Evolutionary conservation across 1,140 invertebrate species (phyloP).

Genomic region (honey bee (Apis mellifera)): DNA sequence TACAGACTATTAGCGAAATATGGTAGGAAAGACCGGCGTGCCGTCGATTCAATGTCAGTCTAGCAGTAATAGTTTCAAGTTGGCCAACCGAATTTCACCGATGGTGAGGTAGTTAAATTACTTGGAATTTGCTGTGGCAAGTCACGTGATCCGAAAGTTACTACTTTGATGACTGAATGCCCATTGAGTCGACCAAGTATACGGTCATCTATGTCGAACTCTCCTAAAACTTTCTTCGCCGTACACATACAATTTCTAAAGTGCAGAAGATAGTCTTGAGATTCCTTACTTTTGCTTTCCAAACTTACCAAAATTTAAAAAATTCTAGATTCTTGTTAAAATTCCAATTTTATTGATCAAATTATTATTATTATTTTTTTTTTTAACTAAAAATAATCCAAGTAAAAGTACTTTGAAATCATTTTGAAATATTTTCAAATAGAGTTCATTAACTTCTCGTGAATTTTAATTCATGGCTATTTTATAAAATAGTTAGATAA

Average conservation of each 20-base stretch:
- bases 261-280: no score
- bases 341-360: no score
- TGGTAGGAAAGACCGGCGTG: not conserved
- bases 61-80: not conserved
- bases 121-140: conserved; percentile 18
- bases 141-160: conserved; percentile 14
- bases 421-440: no score
- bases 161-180: conserved; percentile 27
- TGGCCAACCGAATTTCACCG: conserved; percentile 2
- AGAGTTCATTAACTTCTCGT: no score
- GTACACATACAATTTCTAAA: not conserved
- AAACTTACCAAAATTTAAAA: not conserved
- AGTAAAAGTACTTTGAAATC: no score
- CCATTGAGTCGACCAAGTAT: conserved; percentile 10
- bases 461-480: no score
- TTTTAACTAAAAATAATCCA: no score
- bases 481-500: no score
- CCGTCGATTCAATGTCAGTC: not conserved
- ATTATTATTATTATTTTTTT: no score
- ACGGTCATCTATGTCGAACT: not conserved
- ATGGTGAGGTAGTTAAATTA: conserved; percentile 4
- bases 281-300: not conserved
- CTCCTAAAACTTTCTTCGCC: not conserved
- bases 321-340: not conserved
- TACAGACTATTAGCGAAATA: not conserved